These are phyloP conservation scores for Zosterops japonicus DNA, from an alignment of 2,113 vertebrate genomes.

Conservation along the genomic window DNA sequence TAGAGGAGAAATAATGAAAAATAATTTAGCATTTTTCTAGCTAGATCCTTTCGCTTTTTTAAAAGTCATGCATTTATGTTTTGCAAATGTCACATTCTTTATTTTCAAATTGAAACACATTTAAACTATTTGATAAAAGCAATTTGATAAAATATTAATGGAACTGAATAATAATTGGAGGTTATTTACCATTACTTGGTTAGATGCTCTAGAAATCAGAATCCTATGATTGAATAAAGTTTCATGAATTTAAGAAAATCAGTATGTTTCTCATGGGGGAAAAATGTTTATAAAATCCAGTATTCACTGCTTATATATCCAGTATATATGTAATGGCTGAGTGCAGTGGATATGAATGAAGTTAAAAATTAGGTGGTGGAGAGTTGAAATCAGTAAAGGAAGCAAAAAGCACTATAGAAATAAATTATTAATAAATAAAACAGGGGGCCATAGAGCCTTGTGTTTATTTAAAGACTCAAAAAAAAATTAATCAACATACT, in stretches of 20 bases:
- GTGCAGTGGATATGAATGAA: background rate
- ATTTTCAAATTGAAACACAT: background rate
- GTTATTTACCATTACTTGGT: background rate
- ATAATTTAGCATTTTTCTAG: background rate
- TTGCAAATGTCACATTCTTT: background rate
- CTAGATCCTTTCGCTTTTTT: background rate
- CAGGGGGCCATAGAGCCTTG: accelerated
- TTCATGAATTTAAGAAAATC: background rate
- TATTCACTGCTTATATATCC: background rate
- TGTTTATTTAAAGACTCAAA: background rate
- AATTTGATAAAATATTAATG: background rate
- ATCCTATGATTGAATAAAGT: background rate
- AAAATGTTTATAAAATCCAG: background rate
- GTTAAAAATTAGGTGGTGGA: background rate
- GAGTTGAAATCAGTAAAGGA: background rate
- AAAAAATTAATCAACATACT: background rate
- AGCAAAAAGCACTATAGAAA: background rate
- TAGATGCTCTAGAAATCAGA: background rate
- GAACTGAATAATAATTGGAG: background rate
- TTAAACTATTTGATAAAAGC: background rate
- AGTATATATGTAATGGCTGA: background rate
- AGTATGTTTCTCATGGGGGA: background rate
- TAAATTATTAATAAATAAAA: background rate
- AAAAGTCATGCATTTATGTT: background rate
- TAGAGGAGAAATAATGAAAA: background rate